Conservation (phyloP, 2,113 vertebrate genomes). For the Myxocyprinus asiaticus region DNA sequence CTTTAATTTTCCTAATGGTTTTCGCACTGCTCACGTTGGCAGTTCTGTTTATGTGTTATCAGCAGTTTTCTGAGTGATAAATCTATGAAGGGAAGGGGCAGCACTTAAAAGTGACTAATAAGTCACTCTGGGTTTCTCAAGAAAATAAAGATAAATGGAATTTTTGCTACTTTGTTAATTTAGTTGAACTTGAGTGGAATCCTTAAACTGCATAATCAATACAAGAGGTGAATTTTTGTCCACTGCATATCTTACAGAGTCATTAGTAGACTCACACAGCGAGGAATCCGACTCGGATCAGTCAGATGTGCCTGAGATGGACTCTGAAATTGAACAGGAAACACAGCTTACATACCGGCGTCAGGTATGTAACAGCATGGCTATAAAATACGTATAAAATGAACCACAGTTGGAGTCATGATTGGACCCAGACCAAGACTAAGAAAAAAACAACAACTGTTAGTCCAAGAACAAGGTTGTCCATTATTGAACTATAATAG, state of each 20-base stretch:
- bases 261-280: constrained; percentile 91
- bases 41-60: constrained; percentile 59
- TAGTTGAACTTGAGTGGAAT: constrained; percentile 9
- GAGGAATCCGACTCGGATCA: constrained; percentile 98
- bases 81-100: constrained; percentile 11
- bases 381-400: neutral
- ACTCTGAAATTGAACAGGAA: constrained; percentile 98
- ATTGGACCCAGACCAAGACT: too few species aligned
- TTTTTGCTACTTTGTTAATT: constrained; percentile 8
- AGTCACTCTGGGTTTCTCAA: neutral
- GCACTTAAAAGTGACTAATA: constrained; percentile 5
- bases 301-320: constrained; percentile 97
- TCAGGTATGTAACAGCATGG: constrained; percentile 74
- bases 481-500: too few species aligned
- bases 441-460: too few species aligned
- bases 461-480: too few species aligned
- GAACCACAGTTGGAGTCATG: too few species aligned
- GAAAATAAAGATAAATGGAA: neutral
- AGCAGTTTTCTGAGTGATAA: constrained; percentile 66
- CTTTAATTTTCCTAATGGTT: constrained; percentile 75
- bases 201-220: neutral
- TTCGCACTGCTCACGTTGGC: constrained; percentile 54
- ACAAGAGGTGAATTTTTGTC: neutral
- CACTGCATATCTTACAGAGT: constrained; percentile 78
- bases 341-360: constrained; percentile 92